phyloP scores from a whole-genome alignment of 2,797 vertebrate genomes.

The Anas capensis region DNA sequence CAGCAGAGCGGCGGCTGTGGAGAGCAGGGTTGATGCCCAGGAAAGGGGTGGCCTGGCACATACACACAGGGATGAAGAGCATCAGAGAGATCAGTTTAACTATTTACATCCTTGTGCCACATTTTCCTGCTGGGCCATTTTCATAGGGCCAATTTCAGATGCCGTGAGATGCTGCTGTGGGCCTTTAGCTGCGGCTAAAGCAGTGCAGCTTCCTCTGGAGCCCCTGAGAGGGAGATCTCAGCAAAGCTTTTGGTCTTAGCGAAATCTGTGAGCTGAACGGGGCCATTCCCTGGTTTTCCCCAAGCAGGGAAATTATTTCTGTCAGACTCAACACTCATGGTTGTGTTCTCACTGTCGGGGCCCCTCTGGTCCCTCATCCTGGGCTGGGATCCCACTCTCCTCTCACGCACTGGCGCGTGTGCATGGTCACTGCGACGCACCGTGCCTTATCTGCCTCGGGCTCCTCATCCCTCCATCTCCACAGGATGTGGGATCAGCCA shows the following conservation, averaged over 20 bases:
- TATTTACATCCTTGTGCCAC: fast-evolving
- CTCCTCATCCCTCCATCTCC: neutral
- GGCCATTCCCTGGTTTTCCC: neutral
- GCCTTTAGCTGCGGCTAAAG: neutral
- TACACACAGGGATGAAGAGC: fast-evolving
- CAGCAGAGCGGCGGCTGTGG: neutral
- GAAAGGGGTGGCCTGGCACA: neutral
- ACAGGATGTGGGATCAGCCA: neutral
- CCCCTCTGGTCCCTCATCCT: neutral
- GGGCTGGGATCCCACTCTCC: neutral
- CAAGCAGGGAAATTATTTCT: neutral
- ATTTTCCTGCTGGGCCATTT: neutral
- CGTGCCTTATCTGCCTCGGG: neutral
- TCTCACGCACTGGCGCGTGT: fast-evolving
- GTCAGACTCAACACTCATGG: neutral
- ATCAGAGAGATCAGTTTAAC: neutral
- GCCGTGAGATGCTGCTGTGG: neutral
- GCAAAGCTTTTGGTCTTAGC: neutral
- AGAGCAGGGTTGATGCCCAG: neutral
- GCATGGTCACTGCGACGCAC: neutral
- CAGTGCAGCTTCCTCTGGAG: neutral
- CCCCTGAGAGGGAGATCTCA: neutral
- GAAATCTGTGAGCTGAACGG: neutral
- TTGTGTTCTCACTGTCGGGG: neutral
- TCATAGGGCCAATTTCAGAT: neutral